phyloP scores from a whole-genome alignment of 2,888 invertebrate species.

The Gastrophysa polygoni region DNA sequence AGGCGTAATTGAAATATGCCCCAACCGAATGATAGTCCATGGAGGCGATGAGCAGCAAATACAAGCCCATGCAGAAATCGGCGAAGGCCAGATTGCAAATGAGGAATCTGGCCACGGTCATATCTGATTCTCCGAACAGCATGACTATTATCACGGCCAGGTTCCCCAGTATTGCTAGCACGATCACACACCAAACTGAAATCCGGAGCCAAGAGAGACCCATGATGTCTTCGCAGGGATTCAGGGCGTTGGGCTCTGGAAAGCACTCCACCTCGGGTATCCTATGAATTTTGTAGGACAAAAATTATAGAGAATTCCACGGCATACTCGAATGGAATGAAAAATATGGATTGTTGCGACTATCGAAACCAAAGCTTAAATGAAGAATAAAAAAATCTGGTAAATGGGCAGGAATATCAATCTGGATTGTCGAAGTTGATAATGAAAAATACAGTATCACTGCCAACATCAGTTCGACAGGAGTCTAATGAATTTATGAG shows the following conservation, averaged over 20 bases:
- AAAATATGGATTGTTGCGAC: no score
- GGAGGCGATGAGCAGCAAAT: slow-evolving; percentile 81
- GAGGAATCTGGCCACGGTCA: slow-evolving; percentile 70
- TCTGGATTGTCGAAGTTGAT: no score
- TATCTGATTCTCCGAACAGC: slow-evolving; percentile 62
- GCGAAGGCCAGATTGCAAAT: slow-evolving; percentile 87
- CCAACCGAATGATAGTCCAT: slow-evolving; percentile 85
- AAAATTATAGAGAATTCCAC: no score
- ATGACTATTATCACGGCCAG: slow-evolving; percentile 80
- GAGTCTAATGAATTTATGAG: no score
- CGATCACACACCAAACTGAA: slow-evolving; percentile 86
- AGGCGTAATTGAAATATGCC: slow-evolving; percentile 88
- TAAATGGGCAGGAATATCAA: no score
- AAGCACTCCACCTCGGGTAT: slow-evolving; percentile 68
- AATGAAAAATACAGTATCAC: no score
- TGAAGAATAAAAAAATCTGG: no score
- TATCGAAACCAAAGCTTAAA: no score
- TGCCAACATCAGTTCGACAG: no score
- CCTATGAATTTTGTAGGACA: slow-evolving; percentile 39
- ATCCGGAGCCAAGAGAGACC: slow-evolving; percentile 78
- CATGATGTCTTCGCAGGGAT: slow-evolving; percentile 91
- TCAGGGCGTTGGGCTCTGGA: slow-evolving; percentile 80
- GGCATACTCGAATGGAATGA: no score
- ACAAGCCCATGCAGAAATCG: slow-evolving; percentile 86
- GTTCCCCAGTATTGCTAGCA: slow-evolving; percentile 83